Conservation (phyloP, 2,797 vertebrate species). For the Potorous gilbertii region DNA sequence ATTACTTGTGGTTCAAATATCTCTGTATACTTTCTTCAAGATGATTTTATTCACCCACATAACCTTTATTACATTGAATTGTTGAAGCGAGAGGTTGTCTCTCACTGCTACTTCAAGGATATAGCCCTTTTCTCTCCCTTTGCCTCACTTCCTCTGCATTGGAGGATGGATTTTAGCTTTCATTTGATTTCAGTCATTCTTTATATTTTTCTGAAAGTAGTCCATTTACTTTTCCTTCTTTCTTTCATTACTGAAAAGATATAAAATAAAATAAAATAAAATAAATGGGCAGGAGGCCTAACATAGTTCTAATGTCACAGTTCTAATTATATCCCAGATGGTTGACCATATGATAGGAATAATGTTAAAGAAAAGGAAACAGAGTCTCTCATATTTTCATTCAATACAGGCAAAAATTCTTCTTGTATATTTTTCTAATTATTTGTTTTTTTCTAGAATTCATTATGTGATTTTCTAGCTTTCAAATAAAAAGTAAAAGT, state of each 20-base stretch:
- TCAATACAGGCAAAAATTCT: background rate
- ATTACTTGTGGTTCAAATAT: background rate
- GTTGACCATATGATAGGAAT: constrained; percentile 23
- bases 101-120: background rate
- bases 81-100: background rate
- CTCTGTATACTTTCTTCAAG: background rate
- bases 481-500: background rate
- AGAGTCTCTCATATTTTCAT: constrained; percentile 51
- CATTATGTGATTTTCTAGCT: background rate
- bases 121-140: background rate
- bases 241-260: background rate
- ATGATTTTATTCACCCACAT: background rate
- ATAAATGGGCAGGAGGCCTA: background rate
- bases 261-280: constrained; percentile 20
- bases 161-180: background rate
- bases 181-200: constrained; percentile 30
- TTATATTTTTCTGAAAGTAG: constrained; percentile 23
- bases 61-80: background rate
- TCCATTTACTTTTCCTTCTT: constrained; percentile 40
- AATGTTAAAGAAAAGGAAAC: constrained; percentile 31
- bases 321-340: constrained; percentile 20
- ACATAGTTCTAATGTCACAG: background rate
- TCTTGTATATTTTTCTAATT: constrained; percentile 6
- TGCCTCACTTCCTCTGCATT: background rate
- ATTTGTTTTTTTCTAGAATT: constrained; percentile 17